phyloP scores from a whole-genome alignment of 2,797 vertebrate species.

The Lemur catta region DNA sequence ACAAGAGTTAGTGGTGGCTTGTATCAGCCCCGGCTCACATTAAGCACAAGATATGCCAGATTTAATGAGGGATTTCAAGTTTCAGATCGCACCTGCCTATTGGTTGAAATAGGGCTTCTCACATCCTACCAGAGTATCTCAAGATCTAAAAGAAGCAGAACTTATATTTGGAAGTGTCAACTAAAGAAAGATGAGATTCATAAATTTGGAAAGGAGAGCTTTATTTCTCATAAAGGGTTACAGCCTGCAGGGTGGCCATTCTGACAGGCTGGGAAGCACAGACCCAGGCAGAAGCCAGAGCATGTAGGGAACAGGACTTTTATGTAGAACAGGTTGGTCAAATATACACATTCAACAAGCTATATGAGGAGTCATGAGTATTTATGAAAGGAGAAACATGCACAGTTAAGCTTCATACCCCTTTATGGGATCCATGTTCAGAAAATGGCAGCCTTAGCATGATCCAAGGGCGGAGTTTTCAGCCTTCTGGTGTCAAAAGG shows the following conservation, averaged over 20 bases:
- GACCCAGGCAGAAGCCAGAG: not conserved
- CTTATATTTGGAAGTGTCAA: not conserved
- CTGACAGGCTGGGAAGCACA: not conserved
- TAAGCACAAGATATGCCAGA: not conserved
- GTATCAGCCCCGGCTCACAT: not conserved
- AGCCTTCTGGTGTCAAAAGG: not conserved
- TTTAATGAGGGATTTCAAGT: not conserved
- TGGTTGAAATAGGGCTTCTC: not conserved
- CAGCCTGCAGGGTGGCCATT: not conserved
- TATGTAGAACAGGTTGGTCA: not conserved
- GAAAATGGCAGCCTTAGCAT: not conserved
- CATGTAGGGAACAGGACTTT: not conserved
- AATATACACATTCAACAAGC: not conserved
- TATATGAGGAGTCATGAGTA: not conserved
- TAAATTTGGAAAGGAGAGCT: not conserved
- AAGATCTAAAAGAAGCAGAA: not conserved
- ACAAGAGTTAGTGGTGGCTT: not conserved
- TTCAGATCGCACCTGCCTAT: not conserved
- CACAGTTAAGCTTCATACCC: not conserved
- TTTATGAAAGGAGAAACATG: not conserved
- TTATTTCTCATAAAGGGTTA: not conserved
- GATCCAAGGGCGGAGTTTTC: not conserved
- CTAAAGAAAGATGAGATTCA: not conserved
- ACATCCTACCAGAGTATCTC: not conserved
- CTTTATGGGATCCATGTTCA: not conserved